These are phyloP conservation scores for Nipponacmea schrenckii DNA, from an alignment of 2,888 invertebrate species.

Conservation along the genomic window DNA sequence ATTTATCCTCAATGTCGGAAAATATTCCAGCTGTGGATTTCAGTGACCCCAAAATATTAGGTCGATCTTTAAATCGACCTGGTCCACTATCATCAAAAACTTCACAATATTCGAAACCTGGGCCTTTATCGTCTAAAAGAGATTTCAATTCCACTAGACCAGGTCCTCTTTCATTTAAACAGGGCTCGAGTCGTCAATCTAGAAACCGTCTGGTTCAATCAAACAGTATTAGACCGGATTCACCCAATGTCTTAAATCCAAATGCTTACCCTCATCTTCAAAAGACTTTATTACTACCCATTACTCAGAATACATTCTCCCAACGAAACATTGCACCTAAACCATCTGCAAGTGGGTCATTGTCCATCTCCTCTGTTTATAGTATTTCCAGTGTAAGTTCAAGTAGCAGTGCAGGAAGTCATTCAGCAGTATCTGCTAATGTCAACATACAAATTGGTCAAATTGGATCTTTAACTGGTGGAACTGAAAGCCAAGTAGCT, in stretches of 20 bases:
- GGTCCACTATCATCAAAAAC: neutral
- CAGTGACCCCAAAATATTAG: neutral
- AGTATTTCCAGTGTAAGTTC: neutral
- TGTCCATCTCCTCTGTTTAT: neutral
- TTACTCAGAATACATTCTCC: neutral
- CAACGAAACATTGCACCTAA: neutral
- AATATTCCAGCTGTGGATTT: neutral
- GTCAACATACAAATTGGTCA: neutral
- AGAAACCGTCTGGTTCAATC: neutral
- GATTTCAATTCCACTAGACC: neutral
- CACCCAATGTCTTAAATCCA: neutral
- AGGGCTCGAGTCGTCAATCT: neutral
- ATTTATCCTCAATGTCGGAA: neutral
- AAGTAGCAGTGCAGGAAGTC: neutral
- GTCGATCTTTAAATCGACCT: neutral
- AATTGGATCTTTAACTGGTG: neutral
- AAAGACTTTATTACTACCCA: neutral
- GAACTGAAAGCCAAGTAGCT: neutral
- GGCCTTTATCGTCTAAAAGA: neutral
- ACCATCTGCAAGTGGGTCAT: neutral
- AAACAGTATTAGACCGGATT: neutral
- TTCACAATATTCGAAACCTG: neutral
- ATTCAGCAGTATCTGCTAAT: neutral
- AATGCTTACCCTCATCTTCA: neutral
- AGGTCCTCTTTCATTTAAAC: neutral